Evolutionary conservation across 2,888 invertebrate species (phyloP), one percentile per base, ranked within the genome.

Genomic region (Erebia aethiops): DNA sequence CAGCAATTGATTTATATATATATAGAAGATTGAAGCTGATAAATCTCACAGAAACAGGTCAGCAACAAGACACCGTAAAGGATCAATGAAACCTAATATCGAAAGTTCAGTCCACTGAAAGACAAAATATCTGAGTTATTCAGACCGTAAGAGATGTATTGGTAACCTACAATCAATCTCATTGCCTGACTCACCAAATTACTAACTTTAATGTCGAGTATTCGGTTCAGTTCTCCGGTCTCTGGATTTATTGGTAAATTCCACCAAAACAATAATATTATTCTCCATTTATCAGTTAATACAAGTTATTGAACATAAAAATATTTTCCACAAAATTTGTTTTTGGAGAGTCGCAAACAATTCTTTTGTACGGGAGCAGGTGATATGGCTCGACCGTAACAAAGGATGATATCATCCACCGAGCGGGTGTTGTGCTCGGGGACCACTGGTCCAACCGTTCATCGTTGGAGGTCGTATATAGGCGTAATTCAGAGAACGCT

Each of bases 81-180:
- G 2, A 35, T 35, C 35, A 8, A n/a, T 51, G 51, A 51, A 51
- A 14, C 13, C 10, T 18, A 16, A 9, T 54, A 26, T 16, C 16
- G 10, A 10, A 18, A 3, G 10, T 16, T 10, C 18, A 54, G 52
- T 52, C 18, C 16, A 54, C 54, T 5, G 10, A 52, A 52, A 54
- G 16, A 18, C 54, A 54, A 10, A 54, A 54, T 16, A 4, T 35
- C 58, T 46, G 43, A 16, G 46, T 9, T 61, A 14, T 18, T 46
- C 43, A 61, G 61, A 61, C 61, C 61, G 61, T 61, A 7, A 61
- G 43, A 63, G 51, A 63, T 63, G 26, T 21, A 63, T 51, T 63
- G 51, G 51, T 63, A n/a, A 51, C 49, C 21, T 26, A 21, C 5
- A 51, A 63, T 63, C 49, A 49, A 63, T 63, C 49, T 14, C 26